Percentiles rank a stretch among this genome's conserved stretches.
Conservation (phyloP, 2,888 invertebrate species). For the Opisthograptis luteolata region DNA sequence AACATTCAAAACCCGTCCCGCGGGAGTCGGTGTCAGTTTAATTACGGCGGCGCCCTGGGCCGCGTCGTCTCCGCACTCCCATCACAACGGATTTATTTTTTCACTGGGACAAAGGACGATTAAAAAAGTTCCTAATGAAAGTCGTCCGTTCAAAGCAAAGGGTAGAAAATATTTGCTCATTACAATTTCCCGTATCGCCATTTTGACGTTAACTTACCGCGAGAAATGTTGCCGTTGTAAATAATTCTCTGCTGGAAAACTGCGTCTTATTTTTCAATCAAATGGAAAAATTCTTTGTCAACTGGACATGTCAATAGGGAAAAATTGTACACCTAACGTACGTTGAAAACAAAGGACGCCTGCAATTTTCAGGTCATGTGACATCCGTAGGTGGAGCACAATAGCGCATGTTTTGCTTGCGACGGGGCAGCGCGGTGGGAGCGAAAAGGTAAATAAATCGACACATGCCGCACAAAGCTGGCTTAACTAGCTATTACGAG, state of each 20-base stretch:
- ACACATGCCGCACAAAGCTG: slow-evolving; percentile 44
- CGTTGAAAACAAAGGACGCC: slow-evolving; percentile 24
- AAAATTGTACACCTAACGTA: slow-evolving; percentile 24
- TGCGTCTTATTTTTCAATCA: not conserved
- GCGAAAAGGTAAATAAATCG: slow-evolving; percentile 50
- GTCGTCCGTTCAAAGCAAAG: slow-evolving; percentile 70
- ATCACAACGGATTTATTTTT: slow-evolving; percentile 78
- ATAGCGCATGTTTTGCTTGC: slow-evolving; percentile 22
- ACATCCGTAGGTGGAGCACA: slow-evolving; percentile 30
- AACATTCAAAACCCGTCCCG: slow-evolving; percentile 82
- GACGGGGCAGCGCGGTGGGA: slow-evolving; percentile 21
- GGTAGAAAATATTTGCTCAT: slow-evolving; percentile 56
- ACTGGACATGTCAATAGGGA: slow-evolving; percentile 25
- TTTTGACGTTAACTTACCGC: slow-evolving; percentile 18
- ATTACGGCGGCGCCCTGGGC: slow-evolving; percentile 68
- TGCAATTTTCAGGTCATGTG: slow-evolving; percentile 26
- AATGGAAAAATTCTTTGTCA: slow-evolving; percentile 3
- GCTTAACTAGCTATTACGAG: slow-evolving; percentile 46
- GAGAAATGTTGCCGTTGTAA: slow-evolving; percentile 1
- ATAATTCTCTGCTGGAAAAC: not conserved
- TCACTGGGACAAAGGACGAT: slow-evolving; percentile 79
- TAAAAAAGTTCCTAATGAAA: slow-evolving; percentile 83
- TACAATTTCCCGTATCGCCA: slow-evolving; percentile 35
- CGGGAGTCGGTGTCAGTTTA: slow-evolving; percentile 79
- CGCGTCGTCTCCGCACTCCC: slow-evolving; percentile 62